Conservation (phyloP, 1,140 invertebrate genomes). For the Caenorhabditis elegans region WBcel235 BX284604.4:392501-393000, state of each 20-base stretch:
- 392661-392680: conserved; percentile 12
- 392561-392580: neutral
- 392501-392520: neutral
- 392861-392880: neutral
- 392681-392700: neutral
- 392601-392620: neutral
- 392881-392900: neutral
- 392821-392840: neutral
- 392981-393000: neutral
- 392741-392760: neutral
- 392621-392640: neutral
- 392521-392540: neutral
- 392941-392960: neutral
- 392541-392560: neutral
- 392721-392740: neutral
- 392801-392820: neutral
- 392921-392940: neutral
- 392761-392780: neutral
- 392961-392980: neutral
- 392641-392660: neutral
- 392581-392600: neutral
- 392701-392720: neutral
- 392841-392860: neutral
- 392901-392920: neutral
- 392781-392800: neutral